phyloP scores from a whole-genome alignment of 2,888 invertebrate species.

The Ecdyonurus torrentis region DNA sequence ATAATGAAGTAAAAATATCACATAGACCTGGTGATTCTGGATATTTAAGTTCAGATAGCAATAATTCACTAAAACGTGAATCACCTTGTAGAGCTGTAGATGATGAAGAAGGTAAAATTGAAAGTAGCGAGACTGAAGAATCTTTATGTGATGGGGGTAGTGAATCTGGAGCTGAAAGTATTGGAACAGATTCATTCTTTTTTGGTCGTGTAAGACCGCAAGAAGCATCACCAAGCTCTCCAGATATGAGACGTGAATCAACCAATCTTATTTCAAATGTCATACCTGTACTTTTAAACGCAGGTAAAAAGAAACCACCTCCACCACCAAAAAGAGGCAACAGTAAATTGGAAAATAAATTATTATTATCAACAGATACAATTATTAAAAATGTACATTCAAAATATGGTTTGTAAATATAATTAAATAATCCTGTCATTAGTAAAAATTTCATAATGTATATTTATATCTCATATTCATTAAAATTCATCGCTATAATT shows the following conservation, averaged over 20 bases:
- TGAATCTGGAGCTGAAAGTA: slow-evolving; percentile 74
- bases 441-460: too few relatives aligned
- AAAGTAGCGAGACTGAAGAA: slow-evolving; percentile 29
- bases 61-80: slow-evolving; percentile 13
- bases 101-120: slow-evolving; percentile 16
- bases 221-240: background rate
- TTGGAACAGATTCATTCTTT: slow-evolving; percentile 74
- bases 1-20: slow-evolving; percentile 19
- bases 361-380: background rate
- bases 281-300: background rate
- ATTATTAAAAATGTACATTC: background rate
- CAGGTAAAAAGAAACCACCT: background rate
- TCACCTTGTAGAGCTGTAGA: too few relatives aligned
- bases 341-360: background rate
- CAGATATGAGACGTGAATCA: background rate
- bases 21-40: slow-evolving; percentile 57
- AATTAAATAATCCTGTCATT: too few relatives aligned
- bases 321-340: slow-evolving; percentile 1
- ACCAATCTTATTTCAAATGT: too few relatives aligned
- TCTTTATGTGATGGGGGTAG: slow-evolving; percentile 66
- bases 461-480: too few relatives aligned
- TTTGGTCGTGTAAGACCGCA: background rate
- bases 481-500: too few relatives aligned
- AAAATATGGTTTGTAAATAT: background rate
- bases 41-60: slow-evolving; percentile 49